phyloP scores from a whole-genome alignment of 2,888 invertebrate species.

The Strigamia maritima region DNA sequence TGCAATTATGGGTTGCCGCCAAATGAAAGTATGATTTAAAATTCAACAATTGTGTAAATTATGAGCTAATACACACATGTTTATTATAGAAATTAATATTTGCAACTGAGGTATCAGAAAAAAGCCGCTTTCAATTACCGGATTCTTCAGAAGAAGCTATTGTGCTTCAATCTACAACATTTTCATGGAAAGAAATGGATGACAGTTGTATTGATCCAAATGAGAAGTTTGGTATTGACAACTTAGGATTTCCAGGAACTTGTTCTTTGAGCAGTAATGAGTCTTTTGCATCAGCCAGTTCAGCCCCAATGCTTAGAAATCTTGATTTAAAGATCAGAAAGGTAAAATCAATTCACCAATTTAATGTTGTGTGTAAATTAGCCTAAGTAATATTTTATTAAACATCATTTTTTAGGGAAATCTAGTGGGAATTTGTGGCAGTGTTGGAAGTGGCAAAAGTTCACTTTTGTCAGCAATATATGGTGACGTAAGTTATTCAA shows the following conservation, averaged over 20 bases:
- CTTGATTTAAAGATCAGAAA: conserved; percentile 47
- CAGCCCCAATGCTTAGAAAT: conserved; percentile 45
- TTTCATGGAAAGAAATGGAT: conserved; percentile 52
- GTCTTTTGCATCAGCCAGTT: conserved; percentile 30
- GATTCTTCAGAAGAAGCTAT: conserved; percentile 50
- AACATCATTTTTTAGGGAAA: conserved; percentile 56
- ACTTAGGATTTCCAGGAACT: too few relatives aligned
- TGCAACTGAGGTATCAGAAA: conserved; percentile 45
- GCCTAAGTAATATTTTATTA: too few relatives aligned
- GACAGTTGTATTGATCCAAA: conserved; percentile 39
- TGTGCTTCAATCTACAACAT: conserved; percentile 53
- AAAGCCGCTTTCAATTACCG: conserved; percentile 46
- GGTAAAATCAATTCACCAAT: too few relatives aligned
- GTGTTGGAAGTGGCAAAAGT: conserved; percentile 61
- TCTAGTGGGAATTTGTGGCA: conserved; percentile 60
- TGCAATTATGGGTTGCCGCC: conserved; percentile 50
- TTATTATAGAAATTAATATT: conserved; percentile 22
- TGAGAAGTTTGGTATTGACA: conserved; percentile 36
- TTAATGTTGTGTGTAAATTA: too few relatives aligned
- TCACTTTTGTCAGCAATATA: conserved; percentile 51
- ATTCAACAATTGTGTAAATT: too few relatives aligned
- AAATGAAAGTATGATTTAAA: conserved; percentile 50
- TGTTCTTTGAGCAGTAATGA: neutral
- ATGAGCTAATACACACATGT: too few relatives aligned
- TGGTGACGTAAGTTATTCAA: conserved; percentile 53